Base-by-base conservation (phyloP, 2,888 invertebrate genomes). In the Blera fallax region DNA sequence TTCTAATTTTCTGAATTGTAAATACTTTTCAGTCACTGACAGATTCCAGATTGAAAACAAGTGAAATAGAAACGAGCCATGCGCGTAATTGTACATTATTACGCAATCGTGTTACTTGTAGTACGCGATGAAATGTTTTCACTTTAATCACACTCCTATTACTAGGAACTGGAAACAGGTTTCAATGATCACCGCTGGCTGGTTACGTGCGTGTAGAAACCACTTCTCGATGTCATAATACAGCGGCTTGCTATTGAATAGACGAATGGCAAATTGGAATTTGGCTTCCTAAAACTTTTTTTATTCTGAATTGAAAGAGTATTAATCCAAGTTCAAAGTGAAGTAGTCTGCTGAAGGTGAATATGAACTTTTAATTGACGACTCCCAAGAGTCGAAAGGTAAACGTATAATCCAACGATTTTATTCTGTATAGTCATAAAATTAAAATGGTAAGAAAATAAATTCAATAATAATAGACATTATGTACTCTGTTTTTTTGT, bases 161-260 rank as follows among this genome's bases (percentile, higher is more conserved):
- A 69, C 54, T 8, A 34, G 8, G 27, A 37, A 27, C 37, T n/a
- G 14, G n/a, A 64, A 82, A 82, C 82, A 11, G 32, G 64, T 82
- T 64, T 56, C 27, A 18, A 48, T 37, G 54, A 70, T 48, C 14
- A 48, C 29, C 3, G n/a, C n/a, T 18, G 3, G 24, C 18, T 64
- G 11, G 11, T 52, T 62, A 43, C 50, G 34, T 37, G 21, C 29
- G 34, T 37, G 21, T 14, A 7, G 18, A 60, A 24, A 34, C 67
- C 21, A 52, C 10, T 8, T 52, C 21, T 24, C 65, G 6, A 16
- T 64, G 29, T 29, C 45, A 32, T 64, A 45, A 48, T 18, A 32
- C 6, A 3, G 7, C 3, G 27, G 7, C 24, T 7, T n/a, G 27
- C 8, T 3, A 1, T 21, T 24, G 24, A 50, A 24, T 50, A 24